Conservation (phyloP, 2,888 invertebrate species). For the Cataglyphis albicans region DNA sequence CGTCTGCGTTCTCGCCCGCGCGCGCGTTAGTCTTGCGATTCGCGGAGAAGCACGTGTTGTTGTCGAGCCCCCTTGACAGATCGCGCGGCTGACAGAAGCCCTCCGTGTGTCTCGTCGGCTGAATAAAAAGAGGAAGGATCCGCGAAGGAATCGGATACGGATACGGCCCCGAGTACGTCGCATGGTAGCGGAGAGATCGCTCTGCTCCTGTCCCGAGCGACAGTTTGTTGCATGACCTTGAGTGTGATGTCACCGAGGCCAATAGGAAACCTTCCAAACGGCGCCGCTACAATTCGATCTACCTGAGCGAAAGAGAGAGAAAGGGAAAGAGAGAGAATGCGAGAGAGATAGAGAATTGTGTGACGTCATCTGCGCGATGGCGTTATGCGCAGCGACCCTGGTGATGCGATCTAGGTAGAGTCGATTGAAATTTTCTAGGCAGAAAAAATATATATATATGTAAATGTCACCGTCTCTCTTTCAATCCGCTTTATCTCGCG, state of each 20-base stretch:
- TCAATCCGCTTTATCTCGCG: conserved; percentile 12
- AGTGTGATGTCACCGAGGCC: conserved; percentile 74
- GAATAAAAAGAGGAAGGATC: not conserved
- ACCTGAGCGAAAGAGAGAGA: conserved; percentile 55
- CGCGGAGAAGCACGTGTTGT: conserved; percentile 66
- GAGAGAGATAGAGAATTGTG: conserved; percentile 55
- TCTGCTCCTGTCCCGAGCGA: not conserved
- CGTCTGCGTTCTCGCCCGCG: conserved; percentile 48
- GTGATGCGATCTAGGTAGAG: conserved; percentile 66
- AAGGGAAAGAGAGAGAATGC: not conserved
- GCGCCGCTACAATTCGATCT: conserved; percentile 69
- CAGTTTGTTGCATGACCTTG: conserved; percentile 72
- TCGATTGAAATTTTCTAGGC: conserved; percentile 60
- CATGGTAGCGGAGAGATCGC: conserved; percentile 6
- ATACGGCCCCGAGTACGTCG: not conserved
- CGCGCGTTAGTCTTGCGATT: conserved; percentile 49
- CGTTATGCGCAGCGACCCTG: conserved; percentile 64
- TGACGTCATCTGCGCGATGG: conserved; percentile 73
- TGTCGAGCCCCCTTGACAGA: conserved; percentile 46
- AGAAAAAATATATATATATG: not conserved
- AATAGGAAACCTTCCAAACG: conserved; percentile 73
- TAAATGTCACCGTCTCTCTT: not conserved
- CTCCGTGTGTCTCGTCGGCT: not conserved
- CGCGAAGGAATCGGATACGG: not conserved
- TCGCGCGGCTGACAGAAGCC: not conserved